Evolutionary conservation across 2,113 vertebrate genomes (phyloP), one percentile per base, ranked within the genome.

Genomic region (Stictonetta naevosa): DNA sequence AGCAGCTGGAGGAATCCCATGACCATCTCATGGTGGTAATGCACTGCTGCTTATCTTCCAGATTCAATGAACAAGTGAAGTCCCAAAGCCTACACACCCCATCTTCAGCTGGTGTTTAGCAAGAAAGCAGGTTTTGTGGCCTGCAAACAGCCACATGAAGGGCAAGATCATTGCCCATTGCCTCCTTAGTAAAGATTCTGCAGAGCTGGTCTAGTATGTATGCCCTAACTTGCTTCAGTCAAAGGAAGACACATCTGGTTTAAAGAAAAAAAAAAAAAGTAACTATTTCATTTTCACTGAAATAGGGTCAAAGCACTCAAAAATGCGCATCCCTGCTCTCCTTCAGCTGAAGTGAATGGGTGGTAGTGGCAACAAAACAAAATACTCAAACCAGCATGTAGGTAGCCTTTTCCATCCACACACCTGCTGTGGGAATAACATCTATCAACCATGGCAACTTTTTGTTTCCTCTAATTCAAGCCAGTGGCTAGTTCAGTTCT

Each of bases 341-440:
- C 62, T 25, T 48, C 7, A 87, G 66, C 34, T 68, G 38, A 13
- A 50, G 64, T 31, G 22, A 88, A 83, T 83, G 76, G 10, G 25
- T 28, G 13, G 21, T 31, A 36, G 79, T 13, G 28, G 13, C 53
- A 83, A 60, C n/a, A 86, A 79, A 85, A 58, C 18, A 72, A 83
- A 63, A 34, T 18, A 72, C 22, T 83, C 7, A 67, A 82, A 33
- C 4, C 20, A 90, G 46, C 8, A 76, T 26, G 13, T 9, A 60
- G 38, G 33, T 38, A 88, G 90, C 12, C 28, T 80, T 36, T 77
- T 71, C 8, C 1, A 34, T 12, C 10, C 56, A 48, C 29, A 53
- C 2, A 25, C 33, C 59, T 4, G 0, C 0, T 0, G 21, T 48
- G n/a, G 42, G 28, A 82, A 46, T 18, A 52, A 58, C 0, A 1